Percentiles rank a stretch among this genome's conserved stretches.
phyloP scores from a whole-genome alignment of 1,140 invertebrate genomes.

The Leptoteleia sp. region DNA sequence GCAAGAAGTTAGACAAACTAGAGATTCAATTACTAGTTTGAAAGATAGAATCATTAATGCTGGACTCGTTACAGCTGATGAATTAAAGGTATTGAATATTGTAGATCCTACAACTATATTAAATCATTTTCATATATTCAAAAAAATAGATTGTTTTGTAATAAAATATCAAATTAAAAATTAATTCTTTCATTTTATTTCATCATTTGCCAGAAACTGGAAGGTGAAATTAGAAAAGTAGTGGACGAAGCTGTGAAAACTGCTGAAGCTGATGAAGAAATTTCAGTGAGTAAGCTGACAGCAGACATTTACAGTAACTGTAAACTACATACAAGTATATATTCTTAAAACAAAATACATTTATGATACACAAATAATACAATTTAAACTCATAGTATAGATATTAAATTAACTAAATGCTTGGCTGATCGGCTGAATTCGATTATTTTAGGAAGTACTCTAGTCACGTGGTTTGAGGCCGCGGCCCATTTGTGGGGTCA shows the following conservation, averaged over 20 bases:
- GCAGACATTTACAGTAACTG: conserved; percentile 92
- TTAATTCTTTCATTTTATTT: neutral
- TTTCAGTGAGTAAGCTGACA: conserved; percentile 90
- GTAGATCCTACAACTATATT: neutral
- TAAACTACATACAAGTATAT: too few relatives aligned
- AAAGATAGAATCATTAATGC: conserved; percentile 88
- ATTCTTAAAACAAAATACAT: too few relatives aligned
- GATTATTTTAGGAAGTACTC: too few relatives aligned
- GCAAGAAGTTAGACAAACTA: conserved; percentile 92
- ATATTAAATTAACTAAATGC: too few relatives aligned
- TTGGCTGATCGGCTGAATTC: too few relatives aligned
- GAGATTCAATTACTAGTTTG: conserved; percentile 94
- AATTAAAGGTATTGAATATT: conserved; percentile 8
- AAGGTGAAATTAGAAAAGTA: conserved; percentile 88
- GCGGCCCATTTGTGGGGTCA: too few relatives aligned
- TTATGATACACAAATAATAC: too few relatives aligned
- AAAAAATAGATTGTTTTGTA: too few relatives aligned
- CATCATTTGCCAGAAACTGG: conserved; percentile 87
- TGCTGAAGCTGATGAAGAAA: conserved; percentile 90
- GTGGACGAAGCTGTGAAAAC: conserved; percentile 92
- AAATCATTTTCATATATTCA: too few relatives aligned
- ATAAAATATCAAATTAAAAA: too few relatives aligned
- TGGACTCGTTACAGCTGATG: conserved; percentile 2
- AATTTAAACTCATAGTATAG: too few relatives aligned
- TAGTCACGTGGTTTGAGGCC: too few relatives aligned